These are phyloP conservation scores for Mythimna vitellina DNA, from an alignment of 2,888 invertebrate genomes.

Conservation along the genomic window DNA sequence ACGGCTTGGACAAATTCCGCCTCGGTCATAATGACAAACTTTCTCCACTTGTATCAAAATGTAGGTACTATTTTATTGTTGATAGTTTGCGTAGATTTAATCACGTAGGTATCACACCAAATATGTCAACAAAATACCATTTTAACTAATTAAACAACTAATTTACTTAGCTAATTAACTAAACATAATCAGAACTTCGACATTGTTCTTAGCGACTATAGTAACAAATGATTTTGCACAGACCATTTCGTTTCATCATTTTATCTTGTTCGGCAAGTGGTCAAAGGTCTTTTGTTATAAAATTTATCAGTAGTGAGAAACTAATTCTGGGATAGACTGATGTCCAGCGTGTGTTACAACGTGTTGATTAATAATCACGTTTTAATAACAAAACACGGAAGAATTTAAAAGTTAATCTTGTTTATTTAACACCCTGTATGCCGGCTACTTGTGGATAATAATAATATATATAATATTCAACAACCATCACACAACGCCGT, in stretches of 20 bases:
- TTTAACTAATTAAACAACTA: background rate
- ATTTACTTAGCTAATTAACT: background rate
- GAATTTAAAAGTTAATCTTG: background rate
- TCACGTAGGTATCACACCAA: no score
- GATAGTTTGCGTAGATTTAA: no score
- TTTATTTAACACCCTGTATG: no score
- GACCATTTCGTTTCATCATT: conserved; percentile 34
- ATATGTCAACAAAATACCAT: background rate
- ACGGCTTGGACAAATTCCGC: no score
- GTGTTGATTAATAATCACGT: conserved; percentile 10
- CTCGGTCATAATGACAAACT: no score
- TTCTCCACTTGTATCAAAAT: no score
- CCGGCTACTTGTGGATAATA: no score
- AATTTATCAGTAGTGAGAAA: conserved; percentile 25
- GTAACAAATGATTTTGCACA: conserved; percentile 17
- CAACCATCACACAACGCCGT: no score
- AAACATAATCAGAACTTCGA: background rate
- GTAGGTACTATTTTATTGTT: no score
- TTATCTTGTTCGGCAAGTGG: conserved; percentile 31
- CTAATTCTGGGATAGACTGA: background rate
- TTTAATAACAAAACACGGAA: conserved; percentile 8
- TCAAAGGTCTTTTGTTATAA: conserved; percentile 43
- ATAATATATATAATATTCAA: no score
- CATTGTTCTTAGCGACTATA: conserved; percentile 8
- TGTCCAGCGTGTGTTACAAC: background rate